Conservation (phyloP, 2,797 vertebrate species). For the Aulostomus chinensis region DNA sequence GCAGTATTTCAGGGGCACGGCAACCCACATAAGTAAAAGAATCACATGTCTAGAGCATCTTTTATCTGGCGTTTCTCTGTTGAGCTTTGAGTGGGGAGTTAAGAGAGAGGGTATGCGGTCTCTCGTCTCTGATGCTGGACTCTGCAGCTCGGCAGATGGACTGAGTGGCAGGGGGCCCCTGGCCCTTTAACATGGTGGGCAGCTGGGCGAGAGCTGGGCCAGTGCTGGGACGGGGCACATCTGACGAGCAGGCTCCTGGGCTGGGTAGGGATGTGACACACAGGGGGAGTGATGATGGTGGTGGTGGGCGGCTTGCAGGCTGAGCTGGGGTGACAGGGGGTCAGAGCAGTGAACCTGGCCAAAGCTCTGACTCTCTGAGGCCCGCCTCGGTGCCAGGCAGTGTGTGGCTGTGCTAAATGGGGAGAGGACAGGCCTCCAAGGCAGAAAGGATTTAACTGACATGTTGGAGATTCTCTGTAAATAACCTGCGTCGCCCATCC, state of each 20-base stretch:
- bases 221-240: slow-evolving; percentile 69
- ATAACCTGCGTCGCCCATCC: slow-evolving; percentile 66
- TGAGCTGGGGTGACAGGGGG: slow-evolving; percentile 57
- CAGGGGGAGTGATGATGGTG: slow-evolving; percentile 22
- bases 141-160: slow-evolving; percentile 79
- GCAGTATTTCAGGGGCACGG: slow-evolving; percentile 63
- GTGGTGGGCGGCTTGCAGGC: slow-evolving; percentile 59
- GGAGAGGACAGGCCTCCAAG: slow-evolving; percentile 63
- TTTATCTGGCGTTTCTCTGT: slow-evolving; percentile 64
- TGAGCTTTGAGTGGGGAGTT: slow-evolving; percentile 56
- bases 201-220: slow-evolving; percentile 69
- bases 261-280: slow-evolving; percentile 51
- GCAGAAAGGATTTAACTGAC: slow-evolving; percentile 66
- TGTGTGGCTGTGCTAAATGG: slow-evolving; percentile 58
- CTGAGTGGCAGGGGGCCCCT: slow-evolving; percentile 73
- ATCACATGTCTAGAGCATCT: slow-evolving; percentile 65
- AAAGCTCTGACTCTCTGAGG: slow-evolving; percentile 49
- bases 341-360: slow-evolving; percentile 64
- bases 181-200: slow-evolving; percentile 78
- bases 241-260: slow-evolving; percentile 67
- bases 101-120: slow-evolving; percentile 49
- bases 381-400: slow-evolving; percentile 55
- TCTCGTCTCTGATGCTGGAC: slow-evolving; percentile 65
- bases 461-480: slow-evolving; percentile 71
- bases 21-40: slow-evolving; percentile 62